Base-by-base conservation (phyloP, 1,140 invertebrate genomes). In the Parapsyche elsis region DNA sequence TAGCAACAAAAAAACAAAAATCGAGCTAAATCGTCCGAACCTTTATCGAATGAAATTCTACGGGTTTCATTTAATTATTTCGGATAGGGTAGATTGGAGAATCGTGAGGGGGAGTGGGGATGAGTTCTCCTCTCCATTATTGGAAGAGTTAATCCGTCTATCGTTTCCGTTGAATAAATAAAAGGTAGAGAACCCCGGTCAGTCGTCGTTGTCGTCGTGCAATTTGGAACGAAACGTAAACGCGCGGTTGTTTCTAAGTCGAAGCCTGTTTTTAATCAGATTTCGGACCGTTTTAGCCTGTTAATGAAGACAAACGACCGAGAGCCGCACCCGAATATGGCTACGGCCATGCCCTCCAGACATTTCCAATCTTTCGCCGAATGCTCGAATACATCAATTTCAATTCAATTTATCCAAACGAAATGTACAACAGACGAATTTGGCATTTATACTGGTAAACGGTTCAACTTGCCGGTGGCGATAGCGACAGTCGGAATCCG, bases 221-320 rank as follows among this genome's bases (percentile, higher is more conserved):
- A 67, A 67, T 67, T 67, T 67, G 24, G 64, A 67, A 26, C 5
- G 64, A 67, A 67, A 67, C 19, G 64, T 19, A 67, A 67, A 26
- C 19, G 64, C 19, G 64, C 64, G 64, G 64, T 67, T 67, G 64
- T 67, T 67, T 30, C 64, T 67, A 67, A 67, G 64, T 67, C 64
- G 21, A 14, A 30, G 23, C 64, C 24, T 23, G 64, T 67, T 67
- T 67, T 67, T 67, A 67, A 67, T 67, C 64, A 67, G 64, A 67
- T 67, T 67, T 67, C 23, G 64, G 59, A 26, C 64, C 64, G 64
- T 67, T 67, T 67, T 26, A 67, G 64, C 19, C 24, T 9, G 24
- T 67, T 67, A 67, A 67, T 67, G 64, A 67, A 67, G 64, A 67
- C 64, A 67, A 67, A 67, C 64, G 64, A 67, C 23, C 64, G 64